A percentile compares a stretch with the other conserved stretches of the same genome.
Conservation (phyloP, 2,888 invertebrate genomes). For the Drosophila pseudotalamancana region DNA sequence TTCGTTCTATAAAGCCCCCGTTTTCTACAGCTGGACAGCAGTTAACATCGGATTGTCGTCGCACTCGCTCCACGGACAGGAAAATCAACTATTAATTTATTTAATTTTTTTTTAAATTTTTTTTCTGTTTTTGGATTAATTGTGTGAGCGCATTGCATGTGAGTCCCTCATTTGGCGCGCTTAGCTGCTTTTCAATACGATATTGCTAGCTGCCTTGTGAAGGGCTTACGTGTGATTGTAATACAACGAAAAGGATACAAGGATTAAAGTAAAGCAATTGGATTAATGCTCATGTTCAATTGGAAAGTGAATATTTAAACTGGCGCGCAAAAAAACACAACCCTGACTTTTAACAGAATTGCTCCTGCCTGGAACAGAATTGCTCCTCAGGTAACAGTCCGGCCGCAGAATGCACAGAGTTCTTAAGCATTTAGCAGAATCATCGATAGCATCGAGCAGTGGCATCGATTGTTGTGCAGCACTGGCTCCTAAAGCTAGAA, state of each 20-base stretch:
- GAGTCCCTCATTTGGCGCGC: constrained; percentile 84
- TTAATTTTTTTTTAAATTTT: neutral
- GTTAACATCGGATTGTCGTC: constrained; percentile 42
- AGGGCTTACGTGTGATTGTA: constrained; percentile 84
- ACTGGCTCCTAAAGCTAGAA: constrained; percentile 42
- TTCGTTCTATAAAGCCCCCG: constrained; percentile 39
- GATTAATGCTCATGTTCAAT: neutral
- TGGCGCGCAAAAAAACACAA: constrained; percentile 9
- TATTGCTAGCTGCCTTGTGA: constrained; percentile 84
- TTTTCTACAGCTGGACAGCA: constrained; percentile 27
- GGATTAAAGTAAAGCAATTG: neutral
- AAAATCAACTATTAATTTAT: neutral
- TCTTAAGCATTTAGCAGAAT: constrained; percentile 20
- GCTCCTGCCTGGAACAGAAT: neutral
- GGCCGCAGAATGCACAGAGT: constrained; percentile 18
- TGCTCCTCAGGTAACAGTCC: constrained; percentile 12
- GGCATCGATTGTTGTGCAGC: constrained; percentile 39
- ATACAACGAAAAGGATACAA: constrained; percentile 46
- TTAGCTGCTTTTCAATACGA: constrained; percentile 72
- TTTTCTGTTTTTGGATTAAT: neutral
- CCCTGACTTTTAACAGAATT: constrained; percentile 5
- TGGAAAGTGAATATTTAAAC: neutral
- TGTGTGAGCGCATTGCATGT: constrained; percentile 70
- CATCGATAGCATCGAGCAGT: constrained; percentile 33
- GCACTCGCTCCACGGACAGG: constrained; percentile 11